Conservation (phyloP, 2,888 invertebrate genomes). For the Acrobasis repandana region DNA sequence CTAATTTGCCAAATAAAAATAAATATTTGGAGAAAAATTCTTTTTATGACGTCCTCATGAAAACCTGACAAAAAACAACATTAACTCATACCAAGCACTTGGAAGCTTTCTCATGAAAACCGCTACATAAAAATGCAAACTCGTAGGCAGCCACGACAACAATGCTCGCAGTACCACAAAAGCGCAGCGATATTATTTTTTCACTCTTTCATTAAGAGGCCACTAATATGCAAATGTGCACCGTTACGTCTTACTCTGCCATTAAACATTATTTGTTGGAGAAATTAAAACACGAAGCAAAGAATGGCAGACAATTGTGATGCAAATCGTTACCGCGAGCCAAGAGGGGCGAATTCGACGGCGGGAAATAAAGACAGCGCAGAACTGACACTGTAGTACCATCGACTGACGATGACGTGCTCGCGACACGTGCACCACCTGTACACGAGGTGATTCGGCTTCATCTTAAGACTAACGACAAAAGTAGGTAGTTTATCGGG, state of each 20-base stretch:
- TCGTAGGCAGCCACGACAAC: conserved; percentile 12
- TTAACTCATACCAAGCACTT: conserved; percentile 5
- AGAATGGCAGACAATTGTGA: conserved; percentile 70
- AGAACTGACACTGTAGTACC: neutral
- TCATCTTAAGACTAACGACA: too few species aligned
- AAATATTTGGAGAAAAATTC: too few species aligned
- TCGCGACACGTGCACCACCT: too few species aligned
- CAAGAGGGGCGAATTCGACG: conserved; percentile 26
- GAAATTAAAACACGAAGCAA: conserved; percentile 74
- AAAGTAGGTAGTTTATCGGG: too few species aligned
- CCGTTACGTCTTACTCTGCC: conserved; percentile 65
- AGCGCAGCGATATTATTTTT: conserved; percentile 37
- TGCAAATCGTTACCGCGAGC: conserved; percentile 61
- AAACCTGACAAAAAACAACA: conserved; percentile 5
- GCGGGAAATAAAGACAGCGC: neutral
- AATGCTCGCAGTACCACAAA: conserved; percentile 4
- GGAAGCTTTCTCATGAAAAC: conserved; percentile 13
- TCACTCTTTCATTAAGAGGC: conserved; percentile 54
- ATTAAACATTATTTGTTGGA: conserved; percentile 75
- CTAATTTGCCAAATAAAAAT: too few species aligned
- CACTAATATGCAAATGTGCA: conserved; percentile 69
- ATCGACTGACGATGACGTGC: too few species aligned
- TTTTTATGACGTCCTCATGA: neutral
- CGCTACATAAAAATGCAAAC: conserved; percentile 15
- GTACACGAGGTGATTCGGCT: too few species aligned